Conservation (phyloP, 2,113 vertebrate genomes). For the Micromys minutus region DNA sequence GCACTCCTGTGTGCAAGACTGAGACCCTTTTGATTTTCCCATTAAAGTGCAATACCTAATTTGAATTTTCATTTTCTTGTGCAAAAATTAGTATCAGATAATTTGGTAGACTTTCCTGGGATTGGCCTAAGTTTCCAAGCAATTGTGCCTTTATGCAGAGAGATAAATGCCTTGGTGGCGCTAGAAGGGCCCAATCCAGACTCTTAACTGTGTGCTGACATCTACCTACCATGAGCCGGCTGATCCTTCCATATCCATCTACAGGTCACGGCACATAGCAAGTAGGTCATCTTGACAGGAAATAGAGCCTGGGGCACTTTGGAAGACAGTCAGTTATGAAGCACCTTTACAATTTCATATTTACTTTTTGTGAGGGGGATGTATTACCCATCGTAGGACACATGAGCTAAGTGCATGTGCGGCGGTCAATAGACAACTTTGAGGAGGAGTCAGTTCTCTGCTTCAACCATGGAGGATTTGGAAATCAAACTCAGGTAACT, state of each 20-base stretch:
- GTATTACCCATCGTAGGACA: rapidly evolving
- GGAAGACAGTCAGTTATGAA: constrained; percentile 63
- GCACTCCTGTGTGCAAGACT: background rate
- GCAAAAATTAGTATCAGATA: background rate
- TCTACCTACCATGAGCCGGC: background rate
- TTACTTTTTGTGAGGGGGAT: background rate
- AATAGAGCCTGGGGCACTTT: constrained; percentile 70
- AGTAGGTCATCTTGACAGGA: constrained; percentile 73
- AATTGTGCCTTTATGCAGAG: background rate
- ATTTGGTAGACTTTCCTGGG: background rate
- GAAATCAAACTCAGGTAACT: background rate
- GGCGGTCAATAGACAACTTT: background rate
- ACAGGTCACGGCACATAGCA: background rate
- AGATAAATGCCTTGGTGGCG: background rate
- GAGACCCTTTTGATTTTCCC: background rate
- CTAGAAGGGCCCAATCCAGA: background rate
- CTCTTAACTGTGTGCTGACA: background rate
- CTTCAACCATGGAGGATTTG: too few species aligned
- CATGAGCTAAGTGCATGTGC: too few species aligned
- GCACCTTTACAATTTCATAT: background rate
- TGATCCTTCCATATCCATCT: background rate
- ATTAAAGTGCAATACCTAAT: background rate
- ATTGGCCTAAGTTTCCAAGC: background rate
- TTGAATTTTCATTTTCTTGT: background rate
- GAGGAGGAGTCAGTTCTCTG: background rate